Conservation (phyloP, 2,113 vertebrate genomes). For the Chlamydotis undulata region DNA sequence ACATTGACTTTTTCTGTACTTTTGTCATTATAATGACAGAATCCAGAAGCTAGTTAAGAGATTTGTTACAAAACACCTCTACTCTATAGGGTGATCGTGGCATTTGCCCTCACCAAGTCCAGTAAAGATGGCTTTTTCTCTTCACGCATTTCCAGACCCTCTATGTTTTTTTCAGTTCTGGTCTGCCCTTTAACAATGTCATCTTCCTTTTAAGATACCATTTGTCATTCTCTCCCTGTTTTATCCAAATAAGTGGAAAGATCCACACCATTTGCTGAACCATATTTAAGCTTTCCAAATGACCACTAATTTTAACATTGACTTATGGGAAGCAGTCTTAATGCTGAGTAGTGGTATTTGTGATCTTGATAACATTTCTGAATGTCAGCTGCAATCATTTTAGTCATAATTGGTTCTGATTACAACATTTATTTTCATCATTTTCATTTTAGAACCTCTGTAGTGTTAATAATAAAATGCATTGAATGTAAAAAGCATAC, state of each 20-base stretch:
- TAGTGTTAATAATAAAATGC: not conserved
- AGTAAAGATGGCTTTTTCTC: not conserved
- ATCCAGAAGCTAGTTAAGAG: not conserved
- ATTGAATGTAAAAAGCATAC: not conserved
- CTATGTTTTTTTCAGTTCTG: not conserved
- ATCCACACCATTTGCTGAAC: constrained; percentile 13
- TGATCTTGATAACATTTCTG: not conserved
- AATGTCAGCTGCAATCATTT: constrained; percentile 3
- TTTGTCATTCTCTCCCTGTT: not conserved
- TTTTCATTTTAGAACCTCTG: constrained; percentile 16
- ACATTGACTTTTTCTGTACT: not conserved
- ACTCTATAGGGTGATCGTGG: not conserved
- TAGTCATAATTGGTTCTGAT: not conserved
- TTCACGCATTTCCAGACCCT: not conserved
- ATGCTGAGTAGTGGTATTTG: not conserved
- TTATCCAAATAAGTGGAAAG: constrained; percentile 17
- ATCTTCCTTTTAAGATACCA: not conserved
- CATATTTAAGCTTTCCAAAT: not conserved
- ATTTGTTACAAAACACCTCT: not conserved
- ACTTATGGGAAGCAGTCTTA: not conserved
- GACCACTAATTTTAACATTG: constrained; percentile 15
- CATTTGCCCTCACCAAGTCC: not conserved
- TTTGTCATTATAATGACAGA: not conserved
- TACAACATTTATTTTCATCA: constrained; percentile 34
- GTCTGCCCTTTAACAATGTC: not conserved